Base-by-base conservation (phyloP, 2,888 invertebrate genomes). In the Stenurella melanura region DNA sequence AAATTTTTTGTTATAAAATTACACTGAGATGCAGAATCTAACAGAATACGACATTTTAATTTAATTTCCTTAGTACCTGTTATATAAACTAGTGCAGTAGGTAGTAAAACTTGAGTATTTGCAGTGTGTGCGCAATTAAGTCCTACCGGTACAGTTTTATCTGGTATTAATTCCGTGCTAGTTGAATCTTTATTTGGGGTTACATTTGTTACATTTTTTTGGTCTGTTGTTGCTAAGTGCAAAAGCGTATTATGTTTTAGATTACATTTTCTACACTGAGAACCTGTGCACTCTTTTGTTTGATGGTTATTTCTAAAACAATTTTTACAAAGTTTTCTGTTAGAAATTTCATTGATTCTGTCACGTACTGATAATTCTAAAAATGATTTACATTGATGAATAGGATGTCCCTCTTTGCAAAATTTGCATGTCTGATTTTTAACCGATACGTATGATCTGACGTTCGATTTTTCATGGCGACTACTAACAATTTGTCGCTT, bases 231-330 rank as follows among this genome's bases (percentile, higher is more conserved):
- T 50, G 19, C 12, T 66, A 66, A 66, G 19, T 66, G 66, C n/a
- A 66, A 50, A 18, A 66, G 50, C 34, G 38, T 64, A 38, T 66
- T 66, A 15, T 66, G 66, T 19, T 66, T 66, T 21, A 66, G 26
- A 54, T 66, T 66, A 50, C 68, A 68, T 7, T 57, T 68, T 30
- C 26, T 68, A n/a, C 68, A 56, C 11, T 54, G 54, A 6, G 56
- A 67, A 19, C 26, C 56, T 15, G 26, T 68, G 15, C 68, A 68
- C 15, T 68, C 56, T 30, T 56, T 68, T 11, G 68, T 68, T 56
- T 56, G 26, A 68, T 68, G 67, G n/a, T 68, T 68, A 4, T 54
- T 21, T 30, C 56, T 54, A n/a, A 67, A 67, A n/a, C 67, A 68
- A 21, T 68, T 68, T 56, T 68, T 68, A n/a, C 67, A 7, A 26